Base-by-base conservation (phyloP, 2,888 invertebrate genomes). In the Coenonympha arcania region DNA sequence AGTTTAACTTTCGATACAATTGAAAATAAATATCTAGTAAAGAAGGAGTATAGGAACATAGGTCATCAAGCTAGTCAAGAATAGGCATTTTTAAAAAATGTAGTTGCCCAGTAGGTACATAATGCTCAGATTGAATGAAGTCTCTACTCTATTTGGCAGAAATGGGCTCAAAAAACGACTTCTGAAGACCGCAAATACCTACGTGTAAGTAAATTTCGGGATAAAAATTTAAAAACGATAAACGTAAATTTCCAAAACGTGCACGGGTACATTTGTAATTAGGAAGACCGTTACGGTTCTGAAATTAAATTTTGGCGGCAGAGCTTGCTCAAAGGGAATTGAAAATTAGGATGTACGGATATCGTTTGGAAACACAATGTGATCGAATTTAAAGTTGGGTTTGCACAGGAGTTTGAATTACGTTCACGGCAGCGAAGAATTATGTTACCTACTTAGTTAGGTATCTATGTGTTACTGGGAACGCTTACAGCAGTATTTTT, bases 271-370 rank as follows among this genome's bases (percentile, higher is more conserved):
- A 48, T 56, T 58, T 57, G 57, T 60, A 63, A 60, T 60, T 60
- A 59, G 57, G 51, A 56, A 50, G 45, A 56, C 55, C 48, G 60
- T 55, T 58, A 47, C 57, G 54, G 52, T 58, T 56, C 56, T 52
- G 55, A 56, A 60, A 59, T 60, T 59, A 57, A 54, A 60, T 60
- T 59, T 54, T 52, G 48, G 48, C 48, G 19, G 50, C 39, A 36
- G 48, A 52, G 47, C 52, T 57, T 49, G 52, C 56, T 59, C 59
- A 60, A 59, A 60, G 60, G 54, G 59, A 60, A 59, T 59, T 57
- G 50, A 46, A 52, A 60, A 60, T 60, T 50, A 57, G 57, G 55
- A 50, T 53, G 52, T 51, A 60, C 55, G 45, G 19, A 52, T 58
- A 53, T 53, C 50, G 47, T 34, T 47, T 39, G 13, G 42, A 47